Conservation (phyloP, 2,113 vertebrate species). For the Fregetta grallaria region DNA sequence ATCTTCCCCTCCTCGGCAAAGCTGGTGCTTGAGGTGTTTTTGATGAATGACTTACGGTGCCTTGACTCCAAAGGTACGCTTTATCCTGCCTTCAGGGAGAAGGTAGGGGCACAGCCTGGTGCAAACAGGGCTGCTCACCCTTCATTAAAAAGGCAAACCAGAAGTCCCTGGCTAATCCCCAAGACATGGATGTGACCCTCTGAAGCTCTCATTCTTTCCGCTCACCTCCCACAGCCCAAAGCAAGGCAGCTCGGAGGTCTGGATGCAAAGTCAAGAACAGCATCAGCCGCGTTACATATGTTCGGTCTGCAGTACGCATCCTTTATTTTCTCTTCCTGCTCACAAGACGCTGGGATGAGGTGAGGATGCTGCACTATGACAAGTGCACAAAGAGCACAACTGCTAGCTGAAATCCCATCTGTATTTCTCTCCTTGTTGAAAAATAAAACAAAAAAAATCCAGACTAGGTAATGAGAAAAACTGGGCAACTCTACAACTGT, state of each 20-base stretch:
- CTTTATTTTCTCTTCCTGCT: not conserved
- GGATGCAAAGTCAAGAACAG: not conserved
- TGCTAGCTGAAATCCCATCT: not conserved
- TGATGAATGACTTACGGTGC: not conserved
- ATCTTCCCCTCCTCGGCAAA: not conserved
- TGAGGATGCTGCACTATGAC: not conserved
- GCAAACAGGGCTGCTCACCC: not conserved
- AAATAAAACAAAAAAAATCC: not conserved
- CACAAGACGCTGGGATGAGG: not conserved
- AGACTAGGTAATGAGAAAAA: not conserved
- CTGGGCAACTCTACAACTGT: not conserved
- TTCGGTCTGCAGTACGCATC: not conserved
- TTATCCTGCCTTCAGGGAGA: not conserved
- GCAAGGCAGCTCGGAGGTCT: not conserved
- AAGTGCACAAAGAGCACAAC: not conserved
- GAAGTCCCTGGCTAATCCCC: not conserved
- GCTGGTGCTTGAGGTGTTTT: not conserved
- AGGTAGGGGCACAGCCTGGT: not conserved
- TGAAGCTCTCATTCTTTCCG: not conserved
- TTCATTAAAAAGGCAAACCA: not conserved
- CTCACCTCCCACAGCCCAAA: not conserved
- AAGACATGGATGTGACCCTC: not conserved
- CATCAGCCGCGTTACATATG: rapidly evolving
- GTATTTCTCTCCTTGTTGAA: not conserved
- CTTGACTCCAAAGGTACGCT: not conserved